Evolutionary conservation across 2,888 invertebrate species (phyloP), one percentile per base, ranked within the genome.

Genomic region (Idaea aversata): DNA sequence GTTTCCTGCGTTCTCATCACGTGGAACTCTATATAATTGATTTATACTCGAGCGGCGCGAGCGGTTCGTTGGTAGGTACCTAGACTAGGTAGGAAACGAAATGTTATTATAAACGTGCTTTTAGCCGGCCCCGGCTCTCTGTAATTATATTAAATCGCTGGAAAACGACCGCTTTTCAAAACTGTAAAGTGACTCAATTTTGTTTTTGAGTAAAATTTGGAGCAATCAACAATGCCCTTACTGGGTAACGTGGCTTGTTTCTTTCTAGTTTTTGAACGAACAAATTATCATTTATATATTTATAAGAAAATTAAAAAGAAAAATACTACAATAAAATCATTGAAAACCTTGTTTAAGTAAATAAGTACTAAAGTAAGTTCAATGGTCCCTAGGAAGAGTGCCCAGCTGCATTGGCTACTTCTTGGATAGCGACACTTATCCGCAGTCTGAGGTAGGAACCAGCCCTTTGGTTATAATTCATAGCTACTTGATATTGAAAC

Each of bases 101-200:
- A 87, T 81, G 73, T 71, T 78, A 82, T 87, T 87, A 85, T 81
- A 79, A 79, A 75, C 82, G 82, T 76, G 86, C 87, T 87, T 87
- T 88, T 87, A 87, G 85, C 81, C 71, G 68, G 71, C 75, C 77
- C 72, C 78, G 79, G 76, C 75, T 80, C 77, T 64, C 65, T 62
- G 65, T 86, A 84, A 88, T 86, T 77, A 70, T 71, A 83, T 87
- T 87, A 87, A 77, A 78, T 74, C 75, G 74, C 72, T 74, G 81
- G 77, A 77, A 80, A 83, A 83, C 80, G 72, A 71, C 67, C 69
- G 65, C 47, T 47, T 47, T 47, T 10, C 47, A 10, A 47, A 47
- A 47, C 47, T 7, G 47, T 13, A 47, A 47, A 47, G 47, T 47
- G 25, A 25, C 47, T 4, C 13, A 47, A 47, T 10, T 47, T 47